Base-by-base conservation (phyloP, 2,888 invertebrate species). In the Caenorhabditis panamensis region DNA sequence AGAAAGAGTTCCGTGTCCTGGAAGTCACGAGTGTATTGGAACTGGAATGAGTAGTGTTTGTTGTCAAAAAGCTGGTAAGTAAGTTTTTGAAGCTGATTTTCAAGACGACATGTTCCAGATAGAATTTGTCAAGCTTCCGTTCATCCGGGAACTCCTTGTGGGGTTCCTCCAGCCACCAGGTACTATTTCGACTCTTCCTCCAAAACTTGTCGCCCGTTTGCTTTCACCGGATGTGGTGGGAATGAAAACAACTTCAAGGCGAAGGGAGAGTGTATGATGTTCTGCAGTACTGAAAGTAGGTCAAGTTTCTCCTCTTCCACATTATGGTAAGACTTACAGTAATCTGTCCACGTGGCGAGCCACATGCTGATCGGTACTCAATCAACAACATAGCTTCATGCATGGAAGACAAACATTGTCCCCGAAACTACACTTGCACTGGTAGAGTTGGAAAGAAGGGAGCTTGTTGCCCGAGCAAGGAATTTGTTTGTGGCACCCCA, bases 241-340 rank as follows among this genome's bases (percentile, higher is more conserved):
- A 95, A 95, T 92, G 93, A 93, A 90, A 96, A 96, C 93, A 85
- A 84, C 36, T 86, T 85, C 69, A 84, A 84, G 36, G 63, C 84
- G 26, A 87, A 86, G 44, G 88, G 86, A 61, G 85, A 86, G 26
- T 88, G 88, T 62, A 72, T 87, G 69, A 78, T 79, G 68, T 87
- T 83, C 56, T 88, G 88, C 69, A 78, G 82, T 22, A 81, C 77
- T 5, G 83, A 87, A 58, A 79, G 87, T 87, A 9, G 59, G 81
- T 68, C 11, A 18, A 49, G n/a, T 2, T 18, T 18, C 3, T 5
- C 1, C 20, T 5, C 20, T 8, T 49, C 20, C 20, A 18, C 5
- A 24, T 18, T 18, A 28, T n/a, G 31, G 13, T 26, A 16, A 24
- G 5, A 18, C 51, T 66, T 76, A 36, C 63, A 85, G 87, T 86